Evolutionary conservation across 2,113 vertebrate species (phyloP).

Genomic region (Semicossyphus pulcher): DNA sequence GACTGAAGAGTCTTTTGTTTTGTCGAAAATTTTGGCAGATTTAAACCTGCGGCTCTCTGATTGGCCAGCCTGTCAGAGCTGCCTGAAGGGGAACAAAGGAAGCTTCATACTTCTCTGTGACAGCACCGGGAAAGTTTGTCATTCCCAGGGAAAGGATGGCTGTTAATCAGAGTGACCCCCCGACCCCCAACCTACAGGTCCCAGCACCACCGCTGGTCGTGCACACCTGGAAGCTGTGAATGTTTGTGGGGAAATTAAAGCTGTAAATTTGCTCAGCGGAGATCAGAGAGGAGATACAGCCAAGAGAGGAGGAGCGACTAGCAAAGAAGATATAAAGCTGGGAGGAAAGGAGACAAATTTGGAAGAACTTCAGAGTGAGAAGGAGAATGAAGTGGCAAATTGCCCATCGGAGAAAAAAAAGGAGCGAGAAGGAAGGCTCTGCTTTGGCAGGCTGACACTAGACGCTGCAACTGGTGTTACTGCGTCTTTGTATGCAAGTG

Average conservation of each 20-base stretch:
- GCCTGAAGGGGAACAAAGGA: slow-evolving; percentile 84
- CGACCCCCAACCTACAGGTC: slow-evolving; percentile 64
- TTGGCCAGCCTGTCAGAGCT: slow-evolving; percentile 90
- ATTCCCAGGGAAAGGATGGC: slow-evolving; percentile 79
- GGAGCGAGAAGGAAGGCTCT: neutral
- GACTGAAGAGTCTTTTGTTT: slow-evolving; percentile 90
- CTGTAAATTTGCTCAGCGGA: slow-evolving; percentile 70
- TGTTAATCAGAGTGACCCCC: slow-evolving; percentile 88
- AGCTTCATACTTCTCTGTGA: slow-evolving; percentile 82
- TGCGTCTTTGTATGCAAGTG: neutral
- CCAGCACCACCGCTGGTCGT: slow-evolving; percentile 22
- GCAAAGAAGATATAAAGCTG: slow-evolving; percentile 12
- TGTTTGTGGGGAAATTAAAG: slow-evolving; percentile 76
- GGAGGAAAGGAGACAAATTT: neutral
- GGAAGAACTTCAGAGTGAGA: neutral
- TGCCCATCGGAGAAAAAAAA: neutral
- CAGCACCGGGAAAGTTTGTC: slow-evolving; percentile 80
- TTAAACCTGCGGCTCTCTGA: slow-evolving; percentile 89
- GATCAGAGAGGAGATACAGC: slow-evolving; percentile 28
- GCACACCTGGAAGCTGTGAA: slow-evolving; percentile 77
- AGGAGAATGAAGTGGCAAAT: neutral
- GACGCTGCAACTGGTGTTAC: neutral
- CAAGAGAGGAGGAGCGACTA: neutral
- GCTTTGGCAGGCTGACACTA: slow-evolving; percentile 13
- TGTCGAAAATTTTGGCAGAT: slow-evolving; percentile 91